Percentiles rank a stretch among this genome's conserved stretches.
These are phyloP conservation scores for Tetramorium alpestre DNA, from an alignment of 1,140 invertebrate genomes.

Conservation along the genomic window DNA sequence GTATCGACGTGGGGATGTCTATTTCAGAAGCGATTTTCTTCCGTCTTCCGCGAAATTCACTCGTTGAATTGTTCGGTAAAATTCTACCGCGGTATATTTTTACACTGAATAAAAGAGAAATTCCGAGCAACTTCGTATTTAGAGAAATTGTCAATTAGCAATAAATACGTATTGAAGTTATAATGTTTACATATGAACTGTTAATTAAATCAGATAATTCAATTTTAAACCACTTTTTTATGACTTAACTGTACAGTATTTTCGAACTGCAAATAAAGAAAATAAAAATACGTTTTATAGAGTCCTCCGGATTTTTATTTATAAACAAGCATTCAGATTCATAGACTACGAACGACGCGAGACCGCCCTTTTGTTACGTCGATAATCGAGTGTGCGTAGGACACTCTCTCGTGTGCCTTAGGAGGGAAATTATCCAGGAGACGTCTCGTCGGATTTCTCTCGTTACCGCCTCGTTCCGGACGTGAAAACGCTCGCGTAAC, in stretches of 20 bases:
- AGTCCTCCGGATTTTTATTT: background rate
- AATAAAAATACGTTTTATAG: background rate
- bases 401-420: constrained; percentile 61
- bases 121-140: too few species aligned
- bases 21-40: constrained; percentile 50
- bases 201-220: background rate
- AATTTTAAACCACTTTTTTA: too few species aligned
- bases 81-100: background rate
- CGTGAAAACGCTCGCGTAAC: constrained; percentile 74
- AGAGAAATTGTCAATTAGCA: background rate
- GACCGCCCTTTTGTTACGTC: constrained; percentile 10
- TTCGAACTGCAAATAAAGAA: background rate
- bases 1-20: constrained; percentile 42
- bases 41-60: background rate
- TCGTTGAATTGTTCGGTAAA: background rate
- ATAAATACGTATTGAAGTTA: background rate
- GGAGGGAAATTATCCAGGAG: constrained; percentile 75
- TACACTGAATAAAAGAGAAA: background rate
- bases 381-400: constrained; percentile 55
- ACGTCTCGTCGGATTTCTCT: constrained; percentile 76
- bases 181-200: background rate
- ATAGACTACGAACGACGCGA: constrained; percentile 20
- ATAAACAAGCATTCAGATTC: constrained; percentile 24
- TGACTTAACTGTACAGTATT: background rate
- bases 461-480: constrained; percentile 74